Base-by-base conservation (phyloP, 2,113 vertebrate genomes). In the Heterotis niloticus region DNA sequence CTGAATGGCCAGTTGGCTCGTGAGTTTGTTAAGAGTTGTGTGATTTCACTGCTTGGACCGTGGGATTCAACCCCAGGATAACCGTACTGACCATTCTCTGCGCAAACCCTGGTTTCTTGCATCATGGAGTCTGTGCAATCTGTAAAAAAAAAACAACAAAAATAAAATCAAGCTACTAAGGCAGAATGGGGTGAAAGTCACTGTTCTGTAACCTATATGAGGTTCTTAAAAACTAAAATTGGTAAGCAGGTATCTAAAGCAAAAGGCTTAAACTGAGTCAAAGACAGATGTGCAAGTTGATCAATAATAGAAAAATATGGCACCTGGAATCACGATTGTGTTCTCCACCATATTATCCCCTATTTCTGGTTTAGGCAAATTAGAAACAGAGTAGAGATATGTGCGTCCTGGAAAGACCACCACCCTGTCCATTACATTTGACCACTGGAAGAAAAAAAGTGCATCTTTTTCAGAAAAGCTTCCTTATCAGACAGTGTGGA, bases 391-490 rank as follows among this genome's bases (percentile, higher is more conserved):
- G 79, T 91, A 52, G 0, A 20, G 54, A 12, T 92, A 93, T 0
- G 80, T 87, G 16, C 83, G 82, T 0, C 67, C 62, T 0, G 88
- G 88, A 0, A 89, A 81, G 0, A 88, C 88, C 24, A 82, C 71
- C 64, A 90, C 78, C 29, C 81, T 82, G 52, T 88, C 80, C 74
- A 89, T 78, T n/a, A 81, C 85, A 84, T 92, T 91, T 0, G 23
- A 86, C 91, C 91, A 92, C 91, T 93, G 18, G 18, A 71, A 72
- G 73, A n/a, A 73, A 62, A 72, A 74, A n/a, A 75, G 56, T 57
- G 64, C 81, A 75, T 18, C 12, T 3, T 2, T 11, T 23, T 26
- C 26, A 34, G 10, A 68, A 29, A 23, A 67, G n/a, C 60, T 54
- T 11, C 65, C 34, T 51, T 69, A 26, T 51, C 29, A 4, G 67